phyloP scores from a whole-genome alignment of 2,888 invertebrate genomes.

The Phorcus lineatus region DNA sequence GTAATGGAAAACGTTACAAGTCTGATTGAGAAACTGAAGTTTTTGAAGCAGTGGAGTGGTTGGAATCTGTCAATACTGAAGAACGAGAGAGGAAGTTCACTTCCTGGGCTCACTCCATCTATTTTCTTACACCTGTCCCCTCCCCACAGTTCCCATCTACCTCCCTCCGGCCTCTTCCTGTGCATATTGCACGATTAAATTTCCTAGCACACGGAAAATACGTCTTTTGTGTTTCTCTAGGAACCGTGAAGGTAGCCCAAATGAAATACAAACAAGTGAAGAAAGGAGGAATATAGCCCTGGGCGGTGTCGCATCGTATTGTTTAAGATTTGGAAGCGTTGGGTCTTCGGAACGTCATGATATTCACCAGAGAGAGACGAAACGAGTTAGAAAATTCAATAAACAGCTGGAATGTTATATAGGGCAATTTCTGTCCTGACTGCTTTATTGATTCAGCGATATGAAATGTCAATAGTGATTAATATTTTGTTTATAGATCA shows the following conservation, averaged over 20 bases:
- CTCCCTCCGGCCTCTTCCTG: conserved; percentile 15
- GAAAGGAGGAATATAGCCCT: not conserved
- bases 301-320: not conserved
- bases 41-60: not conserved
- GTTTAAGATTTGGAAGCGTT: not conserved
- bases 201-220: conserved; percentile 3
- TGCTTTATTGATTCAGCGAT: not conserved
- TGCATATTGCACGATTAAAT: conserved; percentile 21
- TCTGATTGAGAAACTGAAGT: not conserved
- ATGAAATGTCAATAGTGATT: conserved; percentile 8
- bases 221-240: conserved; percentile 17
- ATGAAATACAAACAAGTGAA: conserved; percentile 17
- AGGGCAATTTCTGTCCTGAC: conserved; percentile 5
- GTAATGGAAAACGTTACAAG: no score
- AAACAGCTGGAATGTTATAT: conserved; percentile 16
- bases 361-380: not conserved
- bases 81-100: not conserved
- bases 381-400: conserved; percentile 18
- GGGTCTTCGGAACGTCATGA: not conserved
- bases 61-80: not conserved
- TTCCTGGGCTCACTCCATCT: no score
- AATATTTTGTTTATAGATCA: conserved; percentile 13
- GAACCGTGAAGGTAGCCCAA: conserved; percentile 9
- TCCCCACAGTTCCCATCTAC: not conserved
- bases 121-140: conserved; percentile 10